A percentile compares a stretch with the other conserved stretches of the same genome.
Evolutionary conservation across 2,113 vertebrate genomes (phyloP).

Genomic region (Lophius piscatorius): DNA sequence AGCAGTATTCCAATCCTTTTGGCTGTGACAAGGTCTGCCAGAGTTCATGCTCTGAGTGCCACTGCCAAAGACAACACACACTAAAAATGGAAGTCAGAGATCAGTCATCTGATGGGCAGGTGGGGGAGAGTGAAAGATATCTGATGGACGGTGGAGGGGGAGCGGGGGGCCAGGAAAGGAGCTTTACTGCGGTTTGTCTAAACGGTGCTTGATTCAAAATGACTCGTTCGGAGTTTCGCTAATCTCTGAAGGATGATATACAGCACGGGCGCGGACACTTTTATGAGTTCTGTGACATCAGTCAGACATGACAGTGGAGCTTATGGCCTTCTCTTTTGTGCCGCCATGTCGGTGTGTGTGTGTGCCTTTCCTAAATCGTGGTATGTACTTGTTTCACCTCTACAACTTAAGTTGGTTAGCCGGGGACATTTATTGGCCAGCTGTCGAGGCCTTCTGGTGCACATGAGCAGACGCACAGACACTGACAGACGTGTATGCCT

Average conservation of each 20-base stretch:
- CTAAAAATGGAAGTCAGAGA: conserved; percentile 61
- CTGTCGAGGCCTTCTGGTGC: conserved; percentile 33
- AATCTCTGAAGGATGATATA: conserved; percentile 47
- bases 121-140: conserved; percentile 51
- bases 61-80: conserved; percentile 70
- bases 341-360: background rate
- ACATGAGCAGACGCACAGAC: conserved; percentile 39
- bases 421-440: conserved; percentile 46
- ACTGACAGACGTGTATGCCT: conserved; percentile 37
- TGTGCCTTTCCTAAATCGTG: conserved; percentile 31
- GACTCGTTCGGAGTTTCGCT: conserved; percentile 43
- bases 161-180: conserved; percentile 27
- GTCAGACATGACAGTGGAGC: conserved; percentile 34
- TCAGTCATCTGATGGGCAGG: conserved; percentile 63
- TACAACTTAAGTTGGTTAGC: conserved; percentile 28
- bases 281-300: conserved; percentile 44
- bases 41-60: conserved; percentile 58
- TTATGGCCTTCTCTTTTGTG: conserved; percentile 33
- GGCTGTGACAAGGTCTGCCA: conserved; percentile 68
- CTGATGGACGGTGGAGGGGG: conserved; percentile 35
- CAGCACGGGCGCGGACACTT: conserved; percentile 44
- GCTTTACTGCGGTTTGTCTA: conserved; percentile 38
- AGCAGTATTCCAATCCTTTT: conserved; percentile 62
- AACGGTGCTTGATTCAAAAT: conserved; percentile 32
- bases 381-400: conserved; percentile 39